Evolutionary conservation across 2,888 invertebrate genomes (phyloP).

Genomic region (Lycaena phlaeas): DNA sequence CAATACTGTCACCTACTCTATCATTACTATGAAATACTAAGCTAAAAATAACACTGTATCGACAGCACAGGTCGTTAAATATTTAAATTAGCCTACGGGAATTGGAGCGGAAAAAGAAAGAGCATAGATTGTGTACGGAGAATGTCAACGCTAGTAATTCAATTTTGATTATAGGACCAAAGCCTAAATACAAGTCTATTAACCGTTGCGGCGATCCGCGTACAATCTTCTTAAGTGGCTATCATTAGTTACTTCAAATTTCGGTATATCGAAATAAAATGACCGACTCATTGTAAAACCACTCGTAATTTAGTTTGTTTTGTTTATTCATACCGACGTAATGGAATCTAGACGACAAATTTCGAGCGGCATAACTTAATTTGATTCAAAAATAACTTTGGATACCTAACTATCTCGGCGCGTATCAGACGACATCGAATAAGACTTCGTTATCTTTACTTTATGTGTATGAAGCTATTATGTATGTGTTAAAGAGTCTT

Average conservation of each 20-base stretch:
- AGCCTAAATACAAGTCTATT: slow-evolving; percentile 66
- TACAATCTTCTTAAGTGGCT: slow-evolving; percentile 65
- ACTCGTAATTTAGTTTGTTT: slow-evolving; percentile 53
- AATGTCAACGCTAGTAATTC: slow-evolving; percentile 70
- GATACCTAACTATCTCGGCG: no score
- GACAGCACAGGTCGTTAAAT: slow-evolving; percentile 42
- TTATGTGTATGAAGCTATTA: no score
- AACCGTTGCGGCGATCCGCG: slow-evolving; percentile 58
- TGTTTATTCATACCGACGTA: slow-evolving; percentile 25
- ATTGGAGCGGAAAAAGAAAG: slow-evolving; percentile 70
- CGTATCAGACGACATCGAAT: no score
- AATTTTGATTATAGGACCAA: slow-evolving; percentile 73
- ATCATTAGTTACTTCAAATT: slow-evolving; percentile 64
- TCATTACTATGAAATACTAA: slow-evolving; percentile 28
- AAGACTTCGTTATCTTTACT: no score
- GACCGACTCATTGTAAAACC: slow-evolving; percentile 58
- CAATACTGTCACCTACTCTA: slow-evolving; percentile 19
- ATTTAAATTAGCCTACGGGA: slow-evolving; percentile 53
- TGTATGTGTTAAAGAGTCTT: no score
- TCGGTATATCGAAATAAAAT: slow-evolving; percentile 54
- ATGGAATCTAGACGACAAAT: no score
- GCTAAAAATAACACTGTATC: slow-evolving; percentile 24
- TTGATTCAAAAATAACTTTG: no score
- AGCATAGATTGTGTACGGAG: slow-evolving; percentile 49
- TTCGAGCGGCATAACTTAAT: no score